Percentiles rank a stretch among this genome's conserved stretches.
Conservation (phyloP, 2,888 invertebrate species). For the Aspidiotus rigidus region DNA sequence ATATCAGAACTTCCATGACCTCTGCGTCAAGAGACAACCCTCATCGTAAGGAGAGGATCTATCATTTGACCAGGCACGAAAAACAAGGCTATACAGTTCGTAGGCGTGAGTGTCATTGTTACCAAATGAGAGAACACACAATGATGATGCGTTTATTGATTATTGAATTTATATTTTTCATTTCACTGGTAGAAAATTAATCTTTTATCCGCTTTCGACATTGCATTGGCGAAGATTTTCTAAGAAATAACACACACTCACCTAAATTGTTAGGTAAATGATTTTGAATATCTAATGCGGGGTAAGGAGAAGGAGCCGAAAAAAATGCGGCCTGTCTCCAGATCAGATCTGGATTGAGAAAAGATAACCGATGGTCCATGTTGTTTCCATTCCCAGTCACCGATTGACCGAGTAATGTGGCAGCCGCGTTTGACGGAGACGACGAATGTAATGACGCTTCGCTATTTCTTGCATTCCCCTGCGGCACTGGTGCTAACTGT, state of each 20-base stretch:
- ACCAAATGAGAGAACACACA: too few species aligned
- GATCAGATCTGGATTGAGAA: slow-evolving; percentile 52
- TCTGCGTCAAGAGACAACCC: too few species aligned
- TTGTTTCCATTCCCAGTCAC: slow-evolving; percentile 23
- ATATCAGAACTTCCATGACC: too few species aligned
- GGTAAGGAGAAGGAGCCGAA: slow-evolving; percentile 50
- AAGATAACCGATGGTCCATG: slow-evolving; percentile 25
- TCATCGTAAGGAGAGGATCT: too few species aligned
- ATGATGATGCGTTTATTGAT: too few species aligned
- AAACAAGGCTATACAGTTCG: too few species aligned
- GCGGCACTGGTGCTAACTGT: slow-evolving; percentile 21
- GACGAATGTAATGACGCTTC: slow-evolving; percentile 20
- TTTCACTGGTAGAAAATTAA: too few species aligned
- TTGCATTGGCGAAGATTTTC: too few species aligned
- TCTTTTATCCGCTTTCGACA: too few species aligned
- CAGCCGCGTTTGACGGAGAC: slow-evolving; percentile 22
- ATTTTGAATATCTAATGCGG: slow-evolving; percentile 70
- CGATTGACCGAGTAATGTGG: slow-evolving; percentile 19
- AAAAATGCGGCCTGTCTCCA: slow-evolving; percentile 70
- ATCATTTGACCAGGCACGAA: too few species aligned
- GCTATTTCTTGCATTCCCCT: slow-evolving; percentile 27
- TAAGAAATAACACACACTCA: slow-evolving; percentile 37
- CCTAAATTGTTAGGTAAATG: slow-evolving; percentile 69
- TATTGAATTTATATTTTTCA: too few species aligned
- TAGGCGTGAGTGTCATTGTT: too few species aligned